Evolutionary conservation across 2,797 vertebrate species (phyloP), one percentile per base, ranked within the genome.

Genomic region (Tympanoctomys barrerae): DNA sequence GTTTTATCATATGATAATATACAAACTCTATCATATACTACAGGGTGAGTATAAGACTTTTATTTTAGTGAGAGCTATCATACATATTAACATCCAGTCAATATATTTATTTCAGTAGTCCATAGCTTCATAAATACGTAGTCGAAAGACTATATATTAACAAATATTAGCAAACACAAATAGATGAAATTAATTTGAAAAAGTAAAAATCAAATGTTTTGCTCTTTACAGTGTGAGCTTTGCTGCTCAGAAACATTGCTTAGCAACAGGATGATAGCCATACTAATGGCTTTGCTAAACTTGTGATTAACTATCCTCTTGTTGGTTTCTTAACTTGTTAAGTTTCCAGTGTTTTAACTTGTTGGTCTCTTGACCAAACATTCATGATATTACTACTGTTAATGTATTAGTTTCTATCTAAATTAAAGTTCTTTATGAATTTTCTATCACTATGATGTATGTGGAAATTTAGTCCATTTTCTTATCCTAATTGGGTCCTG

Each of bases 21-120:
- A 98, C 98, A 98, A 98, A 98, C 98, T 98, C 98, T 98, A 98
- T 92, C 95, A 98, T 98, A 98, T 97, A 98, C 98, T 98, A 98
- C 96, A 96, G 86, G 98, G 97, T 98, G 98, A 98, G 97, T 95
- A 88, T 97, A 98, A 98, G 98, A 97, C 96, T 98, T 98, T 98
- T 98, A 97, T 98, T 97, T 98, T 98, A 98, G 97, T 98, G 98
- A 98, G 97, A 96, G 95, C 96, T 98, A 96, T 96, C 97, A 97
- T 98, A 97, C 95, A 98, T 98, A 97, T 94, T 39, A 0, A 98
- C 97, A 98, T 98, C 91, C 91, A 97, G 97, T 94, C 89, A 98
- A 97, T 98, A 98, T 97, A 96, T 97, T 95, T 98, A 96, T 97
- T 98, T 95, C 97, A 94, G 96, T 97, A 97, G 94, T 97, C 94